A percentile compares a stretch with the other conserved stretches of the same genome.
phyloP scores from a whole-genome alignment of 2,113 vertebrate species.

The Spea multiplicata region DNA sequence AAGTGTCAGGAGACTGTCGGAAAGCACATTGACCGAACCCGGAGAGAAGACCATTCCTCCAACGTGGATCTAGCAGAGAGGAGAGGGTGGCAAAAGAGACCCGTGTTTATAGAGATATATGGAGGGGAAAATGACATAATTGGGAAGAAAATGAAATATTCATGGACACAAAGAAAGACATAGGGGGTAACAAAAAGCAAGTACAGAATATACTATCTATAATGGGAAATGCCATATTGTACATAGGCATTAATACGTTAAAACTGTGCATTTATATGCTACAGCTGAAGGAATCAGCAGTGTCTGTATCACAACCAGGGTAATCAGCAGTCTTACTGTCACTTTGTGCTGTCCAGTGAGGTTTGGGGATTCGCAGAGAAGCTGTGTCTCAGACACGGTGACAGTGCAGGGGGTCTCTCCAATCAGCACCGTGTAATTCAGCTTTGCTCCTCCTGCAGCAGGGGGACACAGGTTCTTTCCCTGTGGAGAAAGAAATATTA shows the following conservation, averaged over 20 bases:
- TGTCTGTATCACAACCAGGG: background rate
- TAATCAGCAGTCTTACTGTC: slow-evolving; percentile 72
- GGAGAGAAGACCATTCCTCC: slow-evolving; percentile 91
- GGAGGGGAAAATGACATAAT: no score
- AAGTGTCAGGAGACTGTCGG: slow-evolving; percentile 92
- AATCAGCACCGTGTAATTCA: slow-evolving; percentile 94
- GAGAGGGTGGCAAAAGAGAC: slow-evolving; percentile 11
- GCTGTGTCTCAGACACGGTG: slow-evolving; percentile 92
- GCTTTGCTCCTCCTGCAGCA: slow-evolving; percentile 85
- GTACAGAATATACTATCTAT: no score
- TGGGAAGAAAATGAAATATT: no score
- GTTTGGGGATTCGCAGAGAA: slow-evolving; percentile 92
- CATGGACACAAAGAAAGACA: background rate
- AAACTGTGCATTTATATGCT: background rate
- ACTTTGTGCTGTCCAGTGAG: slow-evolving; percentile 95
- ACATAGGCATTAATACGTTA: no score
- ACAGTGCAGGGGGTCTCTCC: slow-evolving; percentile 91
- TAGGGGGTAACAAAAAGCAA: no score
- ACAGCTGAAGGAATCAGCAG: background rate
- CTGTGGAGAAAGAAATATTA: slow-evolving; percentile 59
- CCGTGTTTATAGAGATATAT: no score
- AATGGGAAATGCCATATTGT: no score
- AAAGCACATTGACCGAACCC: slow-evolving; percentile 83
- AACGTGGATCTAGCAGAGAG: slow-evolving; percentile 80
- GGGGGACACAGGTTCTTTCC: slow-evolving; percentile 95